These are phyloP conservation scores for Morone saxatilis DNA, from an alignment of 2,113 vertebrate genomes.

Conservation along the genomic window DNA sequence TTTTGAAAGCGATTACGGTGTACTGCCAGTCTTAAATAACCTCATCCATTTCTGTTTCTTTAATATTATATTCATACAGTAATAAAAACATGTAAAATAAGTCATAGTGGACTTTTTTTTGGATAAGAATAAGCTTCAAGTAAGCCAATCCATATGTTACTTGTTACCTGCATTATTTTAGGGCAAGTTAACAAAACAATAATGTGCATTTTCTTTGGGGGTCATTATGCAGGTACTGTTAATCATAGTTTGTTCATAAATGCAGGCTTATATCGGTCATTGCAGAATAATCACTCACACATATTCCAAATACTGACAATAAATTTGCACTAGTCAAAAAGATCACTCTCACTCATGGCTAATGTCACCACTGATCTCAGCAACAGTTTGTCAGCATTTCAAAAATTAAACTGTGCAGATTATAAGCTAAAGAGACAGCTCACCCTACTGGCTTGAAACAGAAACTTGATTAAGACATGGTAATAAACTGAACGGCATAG, in stretches of 20 bases:
- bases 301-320: not conserved
- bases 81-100: not conserved
- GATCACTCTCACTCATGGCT: not conserved
- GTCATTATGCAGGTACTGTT: not conserved
- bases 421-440: slow-evolving; percentile 51
- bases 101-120: not conserved
- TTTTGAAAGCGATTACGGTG: not conserved
- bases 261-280: not conserved
- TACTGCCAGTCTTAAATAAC: not conserved
- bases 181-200: not conserved
- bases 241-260: not conserved
- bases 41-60: not conserved
- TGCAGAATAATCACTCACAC: slow-evolving; percentile 2
- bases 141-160: not conserved
- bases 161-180: not conserved
- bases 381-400: slow-evolving; percentile 18
- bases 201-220: not conserved
- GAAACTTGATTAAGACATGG: slow-evolving; percentile 40
- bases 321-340: not conserved
- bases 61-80: not conserved
- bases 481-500: not conserved
- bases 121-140: not conserved
- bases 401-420: slow-evolving; percentile 24
- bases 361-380: not conserved
- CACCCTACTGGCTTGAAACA: slow-evolving; percentile 60